Conservation (phyloP, 2,797 vertebrate species). For the Macrochelys suwanniensis region DNA sequence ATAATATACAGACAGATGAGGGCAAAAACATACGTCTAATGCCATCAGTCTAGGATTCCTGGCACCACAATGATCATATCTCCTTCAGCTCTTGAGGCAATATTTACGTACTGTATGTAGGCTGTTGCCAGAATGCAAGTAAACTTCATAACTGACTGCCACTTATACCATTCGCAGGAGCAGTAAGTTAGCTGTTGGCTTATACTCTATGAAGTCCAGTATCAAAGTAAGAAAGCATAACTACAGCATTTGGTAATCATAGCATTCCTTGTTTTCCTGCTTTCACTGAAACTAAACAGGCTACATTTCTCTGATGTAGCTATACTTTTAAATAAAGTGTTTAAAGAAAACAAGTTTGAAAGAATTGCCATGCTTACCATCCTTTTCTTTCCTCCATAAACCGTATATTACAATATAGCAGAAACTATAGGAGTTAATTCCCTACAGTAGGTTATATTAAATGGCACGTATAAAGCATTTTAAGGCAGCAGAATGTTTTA, state of each 20-base stretch:
- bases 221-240: conserved; percentile 64
- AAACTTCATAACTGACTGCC: conserved; percentile 61
- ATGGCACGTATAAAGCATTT: conserved; percentile 68
- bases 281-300: conserved; percentile 52
- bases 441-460: conserved; percentile 67
- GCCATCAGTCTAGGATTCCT: conserved; percentile 83
- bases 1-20: conserved; percentile 40
- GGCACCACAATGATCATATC: conserved; percentile 82
- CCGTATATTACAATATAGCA: conserved; percentile 34
- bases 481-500: conserved; percentile 58
- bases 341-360: conserved; percentile 69
- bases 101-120: conserved; percentile 79
- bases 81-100: conserved; percentile 81
- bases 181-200: conserved; percentile 49
- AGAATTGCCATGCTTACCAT: conserved; percentile 46
- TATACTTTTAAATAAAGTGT: conserved; percentile 55
- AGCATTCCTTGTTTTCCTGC: conserved; percentile 31
- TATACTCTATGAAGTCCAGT: conserved; percentile 59
- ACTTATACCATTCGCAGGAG: conserved; percentile 46
- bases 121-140: conserved; percentile 72
- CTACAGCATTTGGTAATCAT: conserved; percentile 29
- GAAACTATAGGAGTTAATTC: conserved; percentile 17
- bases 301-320: conserved; percentile 13
- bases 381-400: conserved; percentile 55
- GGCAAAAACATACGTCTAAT: conserved; percentile 82